Conservation (phyloP, 2,113 vertebrate species). For the Nerophis ophidion region DNA sequence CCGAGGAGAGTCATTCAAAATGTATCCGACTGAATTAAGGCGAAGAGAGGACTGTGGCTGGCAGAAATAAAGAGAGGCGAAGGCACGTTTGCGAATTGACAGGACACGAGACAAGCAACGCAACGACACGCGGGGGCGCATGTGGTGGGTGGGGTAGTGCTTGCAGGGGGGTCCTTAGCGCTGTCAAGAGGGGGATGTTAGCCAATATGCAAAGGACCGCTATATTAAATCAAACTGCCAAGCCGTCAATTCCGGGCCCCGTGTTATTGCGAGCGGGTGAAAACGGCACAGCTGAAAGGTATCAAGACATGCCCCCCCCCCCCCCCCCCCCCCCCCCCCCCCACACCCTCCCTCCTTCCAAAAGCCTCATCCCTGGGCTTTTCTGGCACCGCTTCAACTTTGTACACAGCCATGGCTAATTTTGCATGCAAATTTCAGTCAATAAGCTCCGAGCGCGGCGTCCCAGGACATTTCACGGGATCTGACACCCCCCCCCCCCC, state of each 20-base stretch:
- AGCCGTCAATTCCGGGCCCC: constrained; percentile 97
- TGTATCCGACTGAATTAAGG: constrained; percentile 94
- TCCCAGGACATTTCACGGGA: constrained; percentile 99
- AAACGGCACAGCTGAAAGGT: constrained; percentile 97
- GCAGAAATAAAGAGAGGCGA: constrained; percentile 68
- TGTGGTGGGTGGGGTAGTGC: constrained; percentile 29
- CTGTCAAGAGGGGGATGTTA: constrained; percentile 62
- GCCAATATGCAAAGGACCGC: constrained; percentile 97
- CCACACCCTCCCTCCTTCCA: no score
- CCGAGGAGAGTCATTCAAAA: constrained; percentile 98
- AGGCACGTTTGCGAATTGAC: constrained; percentile 80
- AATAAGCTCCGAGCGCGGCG: constrained; percentile 98
- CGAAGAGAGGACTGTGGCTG: constrained; percentile 39
- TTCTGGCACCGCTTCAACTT: constrained; percentile 94
- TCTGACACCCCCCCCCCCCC: constrained; percentile 88
- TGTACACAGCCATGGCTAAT: constrained; percentile 95
- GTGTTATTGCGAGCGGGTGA: constrained; percentile 84
- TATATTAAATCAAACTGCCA: constrained; percentile 99
- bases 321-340: not conserved
- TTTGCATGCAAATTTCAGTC: constrained; percentile 99
- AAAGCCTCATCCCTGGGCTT: constrained; percentile 83
- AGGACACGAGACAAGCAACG: constrained; percentile 92
- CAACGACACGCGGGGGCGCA: constrained; percentile 75
- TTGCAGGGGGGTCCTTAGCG: constrained; percentile 87
- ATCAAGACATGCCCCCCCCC: constrained; percentile 78